Percentiles rank a stretch among this genome's conserved stretches.
These are phyloP conservation scores for Hyaena hyaena DNA, from an alignment of 2,113 vertebrate species.

Conservation along the genomic window DNA sequence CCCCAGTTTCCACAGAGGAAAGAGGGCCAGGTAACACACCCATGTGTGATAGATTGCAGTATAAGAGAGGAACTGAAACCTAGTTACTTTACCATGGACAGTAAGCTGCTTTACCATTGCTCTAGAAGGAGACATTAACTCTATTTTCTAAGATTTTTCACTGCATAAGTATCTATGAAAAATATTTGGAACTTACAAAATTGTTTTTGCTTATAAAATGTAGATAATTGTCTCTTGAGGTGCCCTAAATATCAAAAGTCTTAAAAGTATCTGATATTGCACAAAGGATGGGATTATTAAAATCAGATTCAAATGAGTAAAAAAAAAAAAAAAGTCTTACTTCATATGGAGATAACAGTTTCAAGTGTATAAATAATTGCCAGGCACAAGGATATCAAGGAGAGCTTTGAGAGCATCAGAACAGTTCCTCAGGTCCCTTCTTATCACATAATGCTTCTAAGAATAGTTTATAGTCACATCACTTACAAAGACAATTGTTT, in stretches of 20 bases:
- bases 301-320: background rate
- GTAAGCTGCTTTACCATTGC: background rate
- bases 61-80: background rate
- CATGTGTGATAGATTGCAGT: background rate
- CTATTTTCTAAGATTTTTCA: background rate
- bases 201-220: background rate
- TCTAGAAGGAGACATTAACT: background rate
- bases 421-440: background rate
- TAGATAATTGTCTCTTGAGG: background rate
- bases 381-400: background rate
- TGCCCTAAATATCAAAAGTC: background rate
- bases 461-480: background rate
- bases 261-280: background rate
- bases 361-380: background rate
- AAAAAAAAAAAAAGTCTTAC: background rate
- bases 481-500: background rate
- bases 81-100: background rate
- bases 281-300: background rate
- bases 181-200: background rate
- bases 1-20: background rate
- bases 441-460: background rate
- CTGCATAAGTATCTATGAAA: background rate
- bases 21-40: background rate
- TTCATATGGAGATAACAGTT: background rate
- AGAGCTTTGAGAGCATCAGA: background rate